Evolutionary conservation across 2,797 vertebrate genomes (phyloP).

Genomic region (Phalanger gymnotis): DNA sequence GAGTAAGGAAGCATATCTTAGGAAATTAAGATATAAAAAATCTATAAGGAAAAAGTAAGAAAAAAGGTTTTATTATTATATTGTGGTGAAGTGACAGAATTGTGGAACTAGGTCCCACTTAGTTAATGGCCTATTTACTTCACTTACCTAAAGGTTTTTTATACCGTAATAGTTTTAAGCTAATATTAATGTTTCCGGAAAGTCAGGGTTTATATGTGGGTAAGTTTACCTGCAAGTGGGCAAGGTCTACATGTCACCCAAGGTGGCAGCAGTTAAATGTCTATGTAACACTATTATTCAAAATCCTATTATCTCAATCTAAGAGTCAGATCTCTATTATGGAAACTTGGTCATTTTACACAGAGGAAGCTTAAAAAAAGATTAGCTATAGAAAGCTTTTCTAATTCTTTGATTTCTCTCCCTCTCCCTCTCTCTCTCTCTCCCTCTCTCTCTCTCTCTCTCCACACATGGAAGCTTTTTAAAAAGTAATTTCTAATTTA

Average conservation of each 20-base stretch:
- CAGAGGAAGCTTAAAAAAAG: conserved; percentile 16
- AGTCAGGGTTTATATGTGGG: neutral
- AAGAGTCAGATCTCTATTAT: neutral
- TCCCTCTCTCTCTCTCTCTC: no score
- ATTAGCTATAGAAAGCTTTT: neutral
- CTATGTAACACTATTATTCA: neutral
- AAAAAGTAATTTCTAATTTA: no score
- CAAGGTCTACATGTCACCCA: neutral
- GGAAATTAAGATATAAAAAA: neutral
- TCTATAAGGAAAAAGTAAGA: neutral
- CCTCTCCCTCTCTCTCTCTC: no score
- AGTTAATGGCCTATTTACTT: conserved; percentile 4
- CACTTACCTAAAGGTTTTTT: neutral
- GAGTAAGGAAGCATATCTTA: neutral
- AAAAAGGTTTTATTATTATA: neutral
- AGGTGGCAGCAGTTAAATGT: neutral
- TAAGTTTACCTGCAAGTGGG: neutral
- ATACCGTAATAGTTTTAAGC: neutral
- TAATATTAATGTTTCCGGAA: neutral
- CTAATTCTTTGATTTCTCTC: neutral
- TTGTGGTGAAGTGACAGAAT: conserved; percentile 29
- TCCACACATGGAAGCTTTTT: no score
- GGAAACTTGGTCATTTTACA: neutral
- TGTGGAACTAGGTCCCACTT: neutral
- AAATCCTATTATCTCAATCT: neutral